These are phyloP conservation scores for Montipora efflorescens DNA, from an alignment of 64 coral and sea anemone genomes.

Conservation along the genomic window DNA sequence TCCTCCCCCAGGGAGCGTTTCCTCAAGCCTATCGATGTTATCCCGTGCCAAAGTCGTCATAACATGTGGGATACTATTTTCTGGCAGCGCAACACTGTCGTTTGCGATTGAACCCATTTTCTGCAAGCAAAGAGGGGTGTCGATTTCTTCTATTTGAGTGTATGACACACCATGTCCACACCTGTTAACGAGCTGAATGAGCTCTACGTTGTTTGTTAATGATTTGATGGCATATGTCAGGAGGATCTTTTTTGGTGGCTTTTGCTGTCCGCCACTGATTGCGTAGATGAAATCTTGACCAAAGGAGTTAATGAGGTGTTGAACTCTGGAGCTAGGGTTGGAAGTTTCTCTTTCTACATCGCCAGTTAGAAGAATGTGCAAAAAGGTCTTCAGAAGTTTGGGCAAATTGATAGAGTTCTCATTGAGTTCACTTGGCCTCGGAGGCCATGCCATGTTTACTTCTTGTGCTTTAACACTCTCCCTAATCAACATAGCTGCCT, in stretches of 20 bases:
- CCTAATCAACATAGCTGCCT: too few species aligned
- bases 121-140: slow-evolving; percentile 45
- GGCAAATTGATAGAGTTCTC: slow-evolving; percentile 42
- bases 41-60: not conserved
- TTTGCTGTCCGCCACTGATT: slow-evolving; percentile 37
- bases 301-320: slow-evolving; percentile 53
- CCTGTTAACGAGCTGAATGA: slow-evolving; percentile 35
- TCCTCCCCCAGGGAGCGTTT: slow-evolving; percentile 10
- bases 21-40: slow-evolving; percentile 46
- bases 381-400: slow-evolving; percentile 27
- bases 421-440: slow-evolving; percentile 11
- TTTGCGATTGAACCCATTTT: slow-evolving; percentile 18
- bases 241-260: slow-evolving; percentile 60
- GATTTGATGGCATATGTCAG: slow-evolving; percentile 57
- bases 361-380: slow-evolving; percentile 54
- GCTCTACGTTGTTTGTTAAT: slow-evolving; percentile 48
- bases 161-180: slow-evolving; percentile 49
- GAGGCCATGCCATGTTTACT: slow-evolving; percentile 21
- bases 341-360: not conserved
- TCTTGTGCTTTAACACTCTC: not conserved
- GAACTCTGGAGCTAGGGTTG: slow-evolving; percentile 6
- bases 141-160: slow-evolving; percentile 43
- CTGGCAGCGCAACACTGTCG: too few species aligned
- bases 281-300: slow-evolving; percentile 48
- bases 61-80: too few species aligned